A percentile compares a stretch with the other conserved stretches of the same genome.
Evolutionary conservation across 2,113 vertebrate species (phyloP).

Genomic region (Anhinga rufa): DNA sequence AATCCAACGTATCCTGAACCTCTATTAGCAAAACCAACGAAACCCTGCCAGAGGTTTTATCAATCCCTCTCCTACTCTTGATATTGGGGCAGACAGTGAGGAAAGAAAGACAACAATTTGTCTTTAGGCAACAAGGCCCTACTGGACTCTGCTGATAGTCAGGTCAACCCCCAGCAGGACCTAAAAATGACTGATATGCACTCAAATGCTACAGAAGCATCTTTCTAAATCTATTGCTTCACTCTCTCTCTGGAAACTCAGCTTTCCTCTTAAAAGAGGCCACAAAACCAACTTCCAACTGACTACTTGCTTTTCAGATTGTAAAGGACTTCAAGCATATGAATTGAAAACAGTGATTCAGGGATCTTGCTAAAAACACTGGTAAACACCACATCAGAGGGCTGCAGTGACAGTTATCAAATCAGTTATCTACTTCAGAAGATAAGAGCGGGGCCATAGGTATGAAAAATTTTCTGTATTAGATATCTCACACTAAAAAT

Average conservation of each 20-base stretch:
- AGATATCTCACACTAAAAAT: not conserved
- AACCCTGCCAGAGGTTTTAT: not conserved
- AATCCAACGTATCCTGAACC: not conserved
- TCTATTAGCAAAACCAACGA: not conserved
- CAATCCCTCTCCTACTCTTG: not conserved
- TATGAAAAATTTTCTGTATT: not conserved
- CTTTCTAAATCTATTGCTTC: not conserved
- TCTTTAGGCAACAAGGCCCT: too few relatives aligned
- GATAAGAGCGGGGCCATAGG: not conserved
- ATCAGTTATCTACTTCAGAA: not conserved
- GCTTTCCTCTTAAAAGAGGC: not conserved
- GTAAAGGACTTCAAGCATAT: not conserved
- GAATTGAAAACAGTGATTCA: not conserved
- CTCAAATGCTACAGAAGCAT: not conserved
- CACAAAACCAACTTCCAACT: not conserved
- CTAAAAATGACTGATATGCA: not conserved
- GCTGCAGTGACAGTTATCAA: not conserved
- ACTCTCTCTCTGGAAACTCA: not conserved
- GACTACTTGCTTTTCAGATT: not conserved
- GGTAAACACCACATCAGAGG: not conserved
- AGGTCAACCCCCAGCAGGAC: not conserved
- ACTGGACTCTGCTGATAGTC: not conserved
- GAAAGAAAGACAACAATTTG: not conserved
- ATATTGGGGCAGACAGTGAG: not conserved
- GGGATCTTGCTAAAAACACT: not conserved